phyloP scores from a whole-genome alignment of 2,888 invertebrate species.

The Argynnis bischoffii region DNA sequence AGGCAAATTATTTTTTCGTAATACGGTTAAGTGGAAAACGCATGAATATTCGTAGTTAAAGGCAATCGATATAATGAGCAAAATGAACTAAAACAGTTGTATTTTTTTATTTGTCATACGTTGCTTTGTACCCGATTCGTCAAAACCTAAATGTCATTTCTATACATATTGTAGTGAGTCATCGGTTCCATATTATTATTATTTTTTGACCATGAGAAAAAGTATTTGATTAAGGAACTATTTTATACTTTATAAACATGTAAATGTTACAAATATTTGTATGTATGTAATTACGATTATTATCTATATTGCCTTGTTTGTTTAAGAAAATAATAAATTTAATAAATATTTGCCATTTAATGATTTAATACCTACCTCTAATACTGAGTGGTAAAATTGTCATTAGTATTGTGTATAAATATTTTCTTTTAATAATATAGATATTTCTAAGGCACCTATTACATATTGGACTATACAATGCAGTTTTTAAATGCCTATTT shows the following conservation, averaged over 20 bases:
- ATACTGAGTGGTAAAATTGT: slow-evolving; percentile 72
- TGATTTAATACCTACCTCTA: slow-evolving; percentile 25
- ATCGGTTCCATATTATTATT: slow-evolving; percentile 12
- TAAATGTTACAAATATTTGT: too few species aligned
- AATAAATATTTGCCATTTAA: neutral
- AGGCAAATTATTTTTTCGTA: too few species aligned
- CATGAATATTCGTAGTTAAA: neutral
- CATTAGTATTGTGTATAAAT: slow-evolving; percentile 38
- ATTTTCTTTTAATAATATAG: slow-evolving; percentile 12
- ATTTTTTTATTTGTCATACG: neutral
- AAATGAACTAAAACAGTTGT: too few species aligned
- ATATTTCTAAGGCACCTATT: slow-evolving; percentile 21
- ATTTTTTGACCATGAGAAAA: slow-evolving; percentile 12
- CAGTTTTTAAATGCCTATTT: neutral
- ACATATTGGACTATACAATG: slow-evolving; percentile 6
- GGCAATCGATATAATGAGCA: neutral
- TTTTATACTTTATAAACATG: too few species aligned
- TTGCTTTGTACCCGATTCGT: slow-evolving; percentile 9
- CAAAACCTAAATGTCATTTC: slow-evolving; percentile 17
- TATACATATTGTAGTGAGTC: slow-evolving; percentile 11
- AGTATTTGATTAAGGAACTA: slow-evolving; percentile 3
- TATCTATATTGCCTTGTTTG: too few species aligned
- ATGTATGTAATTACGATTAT: too few species aligned
- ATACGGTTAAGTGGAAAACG: too few species aligned
- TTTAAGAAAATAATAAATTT: too few species aligned